Base-by-base conservation (phyloP, 2,888 invertebrate genomes). In the Rambutsinella grinnellia region DNA sequence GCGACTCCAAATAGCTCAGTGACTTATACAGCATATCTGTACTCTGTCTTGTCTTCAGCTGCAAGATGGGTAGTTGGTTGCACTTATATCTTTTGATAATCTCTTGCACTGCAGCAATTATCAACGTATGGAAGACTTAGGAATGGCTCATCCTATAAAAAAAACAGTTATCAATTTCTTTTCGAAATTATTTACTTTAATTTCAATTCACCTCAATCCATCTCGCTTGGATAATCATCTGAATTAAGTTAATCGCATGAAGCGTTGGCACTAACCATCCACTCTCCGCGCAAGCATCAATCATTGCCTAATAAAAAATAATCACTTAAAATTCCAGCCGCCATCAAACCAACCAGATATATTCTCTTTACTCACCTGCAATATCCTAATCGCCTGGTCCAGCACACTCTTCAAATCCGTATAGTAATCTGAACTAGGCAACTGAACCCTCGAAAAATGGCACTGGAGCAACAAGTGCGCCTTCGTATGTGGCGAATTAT, bases 381-480 rank as follows among this genome's bases (percentile, higher is more conserved):
- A 87, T 79, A 99, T 95, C 85, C 99, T 91, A 53, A 98, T 93
- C 19, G 97, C 92, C 87, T 99, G 98, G 88, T 99, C 99, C 61
- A 99, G 89, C 0, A 98, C 96, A 15, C 96, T 96, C 87, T 99
- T 99, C 46, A 96, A 92, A 87, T 99, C 99, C 0, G 99, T 98
- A 68, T 92, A 88, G 86, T 99, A 99, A 88, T 99, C 99, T 0
- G 96, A 91, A 85, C 93, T 94, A 0, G 98, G 97, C 67, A 99
- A 87, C 28, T 90, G 88, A 5, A 93, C 86, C 53, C 94, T 91
- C n/a, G 93, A 91, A 87, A 99, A 93, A 86, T 99, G 97, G 13
- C 97, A 95, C 88, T 99, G 99, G 8, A 99, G 90, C 67, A 99
- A 88, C 5, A 99, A 88, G 87, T 94, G 93, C 5, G 98, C 93